phyloP scores from a whole-genome alignment of 1,140 invertebrate genomes.

The Neodiprion fabricii region DNA sequence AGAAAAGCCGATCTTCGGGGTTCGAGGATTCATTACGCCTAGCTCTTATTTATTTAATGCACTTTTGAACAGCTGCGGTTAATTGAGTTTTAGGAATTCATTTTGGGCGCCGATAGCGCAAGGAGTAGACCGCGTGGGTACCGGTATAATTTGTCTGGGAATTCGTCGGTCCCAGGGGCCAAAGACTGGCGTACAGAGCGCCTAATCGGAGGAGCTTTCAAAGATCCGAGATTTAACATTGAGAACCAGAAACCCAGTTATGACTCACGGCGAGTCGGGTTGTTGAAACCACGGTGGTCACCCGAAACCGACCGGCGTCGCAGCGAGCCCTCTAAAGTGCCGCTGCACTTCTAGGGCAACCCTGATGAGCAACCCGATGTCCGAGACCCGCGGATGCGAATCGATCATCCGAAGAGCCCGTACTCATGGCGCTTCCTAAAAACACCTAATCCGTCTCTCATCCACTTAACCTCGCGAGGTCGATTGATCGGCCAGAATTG shows the following conservation, averaged over 20 bases:
- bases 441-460: too few species aligned
- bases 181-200: too few species aligned
- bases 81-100: conserved; percentile 50
- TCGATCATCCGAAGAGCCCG: background rate
- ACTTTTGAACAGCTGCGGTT: conserved; percentile 31
- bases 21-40: conserved; percentile 36
- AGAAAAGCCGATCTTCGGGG: conserved; percentile 4
- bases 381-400: conserved; percentile 3
- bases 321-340: background rate
- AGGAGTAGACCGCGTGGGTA: background rate
- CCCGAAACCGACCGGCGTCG: background rate
- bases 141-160: conserved; percentile 2
- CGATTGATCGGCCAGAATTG: too few species aligned
- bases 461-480: too few species aligned
- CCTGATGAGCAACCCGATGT: background rate
- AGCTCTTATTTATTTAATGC: background rate
- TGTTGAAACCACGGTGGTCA: background rate
- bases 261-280: background rate
- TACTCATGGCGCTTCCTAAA: too few species aligned
- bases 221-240: background rate
- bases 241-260: background rate
- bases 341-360: background rate
- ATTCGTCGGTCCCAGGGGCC: background rate
- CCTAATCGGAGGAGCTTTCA: too few species aligned
- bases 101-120: conserved; percentile 24